phyloP scores from a whole-genome alignment of 2,113 vertebrate genomes.

The Hypanus sabinus region DNA sequence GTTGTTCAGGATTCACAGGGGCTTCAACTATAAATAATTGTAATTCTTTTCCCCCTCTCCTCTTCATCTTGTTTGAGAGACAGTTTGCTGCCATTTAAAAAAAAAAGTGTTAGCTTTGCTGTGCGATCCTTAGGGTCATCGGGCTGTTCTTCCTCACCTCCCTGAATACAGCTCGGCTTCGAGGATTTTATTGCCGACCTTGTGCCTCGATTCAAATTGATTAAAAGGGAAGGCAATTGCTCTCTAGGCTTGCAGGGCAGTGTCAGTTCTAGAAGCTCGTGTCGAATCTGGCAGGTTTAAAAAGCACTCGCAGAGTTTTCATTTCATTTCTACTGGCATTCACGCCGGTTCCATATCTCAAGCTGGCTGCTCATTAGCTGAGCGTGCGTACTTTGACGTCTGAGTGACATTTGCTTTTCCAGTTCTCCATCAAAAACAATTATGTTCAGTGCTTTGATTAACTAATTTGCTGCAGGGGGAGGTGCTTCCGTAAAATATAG shows the following conservation, averaged over 20 bases:
- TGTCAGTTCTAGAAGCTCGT: background rate
- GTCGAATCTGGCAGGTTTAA: background rate
- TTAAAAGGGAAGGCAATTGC: background rate
- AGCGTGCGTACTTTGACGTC: background rate
- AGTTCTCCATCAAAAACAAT: background rate
- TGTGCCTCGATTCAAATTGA: background rate
- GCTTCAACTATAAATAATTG: slow-evolving; percentile 25
- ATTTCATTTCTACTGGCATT: background rate
- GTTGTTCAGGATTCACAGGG: slow-evolving; percentile 40
- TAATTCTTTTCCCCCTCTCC: background rate
- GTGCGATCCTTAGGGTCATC: background rate
- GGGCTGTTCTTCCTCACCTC: background rate
- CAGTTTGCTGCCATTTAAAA: background rate
- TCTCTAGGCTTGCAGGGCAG: background rate
- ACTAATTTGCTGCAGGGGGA: background rate
- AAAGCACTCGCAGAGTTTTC: background rate
- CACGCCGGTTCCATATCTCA: background rate
- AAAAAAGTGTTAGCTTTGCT: background rate
- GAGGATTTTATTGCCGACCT: background rate
- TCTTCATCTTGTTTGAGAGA: background rate
- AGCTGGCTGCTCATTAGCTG: background rate
- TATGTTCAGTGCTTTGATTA: background rate
- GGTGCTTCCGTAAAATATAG: too few species aligned
- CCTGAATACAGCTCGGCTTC: background rate
- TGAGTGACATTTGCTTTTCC: background rate